Evolutionary conservation across 2,797 vertebrate genomes (phyloP).

Genomic region (Microcaecilia unicolor): DNA sequence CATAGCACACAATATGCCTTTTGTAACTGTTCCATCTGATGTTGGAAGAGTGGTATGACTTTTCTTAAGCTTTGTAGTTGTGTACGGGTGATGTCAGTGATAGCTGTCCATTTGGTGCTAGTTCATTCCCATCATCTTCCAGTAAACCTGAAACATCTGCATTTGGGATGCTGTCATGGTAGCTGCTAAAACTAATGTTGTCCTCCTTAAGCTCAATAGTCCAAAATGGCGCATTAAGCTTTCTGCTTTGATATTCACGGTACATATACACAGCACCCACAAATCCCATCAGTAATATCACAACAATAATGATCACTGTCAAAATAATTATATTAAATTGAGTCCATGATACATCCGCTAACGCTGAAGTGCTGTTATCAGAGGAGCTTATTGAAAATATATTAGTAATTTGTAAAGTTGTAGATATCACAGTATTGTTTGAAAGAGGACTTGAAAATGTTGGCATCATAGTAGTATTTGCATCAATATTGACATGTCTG

Average conservation of each 20-base stretch:
- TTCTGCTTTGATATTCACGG: constrained; percentile 90
- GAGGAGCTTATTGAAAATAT: constrained; percentile 63
- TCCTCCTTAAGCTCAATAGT: constrained; percentile 97
- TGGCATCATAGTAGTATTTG: constrained; percentile 37
- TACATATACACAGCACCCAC: constrained; percentile 90
- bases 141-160: constrained; percentile 86
- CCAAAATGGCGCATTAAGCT: constrained; percentile 96
- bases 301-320: constrained; percentile 90
- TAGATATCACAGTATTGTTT: constrained; percentile 42
- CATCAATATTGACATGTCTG: constrained; percentile 33
- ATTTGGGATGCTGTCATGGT: constrained; percentile 95
- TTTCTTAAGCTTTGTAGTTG: constrained; percentile 75
- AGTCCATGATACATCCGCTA: constrained; percentile 90
- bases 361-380: constrained; percentile 75
- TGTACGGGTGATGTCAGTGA: constrained; percentile 80
- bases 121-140: constrained; percentile 85
- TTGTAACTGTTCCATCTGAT: constrained; percentile 1
- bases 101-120: constrained; percentile 85
- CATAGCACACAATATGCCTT: constrained; percentile 5
- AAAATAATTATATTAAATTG: constrained; percentile 95
- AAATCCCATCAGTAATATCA: constrained; percentile 86
- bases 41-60: background rate
- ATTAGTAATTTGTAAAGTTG: constrained; percentile 37
- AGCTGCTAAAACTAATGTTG: constrained; percentile 98
- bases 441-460: constrained; percentile 33